phyloP scores from a whole-genome alignment of 2,888 invertebrate genomes.

The Agrotis exclamationis region DNA sequence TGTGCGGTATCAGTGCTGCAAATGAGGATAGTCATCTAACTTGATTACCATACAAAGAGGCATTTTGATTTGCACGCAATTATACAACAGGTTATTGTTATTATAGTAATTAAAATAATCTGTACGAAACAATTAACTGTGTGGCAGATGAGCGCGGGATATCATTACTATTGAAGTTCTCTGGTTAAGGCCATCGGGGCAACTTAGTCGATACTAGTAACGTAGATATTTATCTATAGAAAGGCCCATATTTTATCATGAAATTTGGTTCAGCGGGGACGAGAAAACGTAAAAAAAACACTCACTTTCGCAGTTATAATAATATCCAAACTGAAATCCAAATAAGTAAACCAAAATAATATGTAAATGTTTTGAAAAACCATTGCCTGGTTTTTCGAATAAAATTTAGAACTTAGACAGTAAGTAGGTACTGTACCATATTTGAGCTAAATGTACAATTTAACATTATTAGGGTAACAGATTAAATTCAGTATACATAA shows the following conservation, averaged over 20 bases:
- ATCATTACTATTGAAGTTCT: conserved; percentile 25
- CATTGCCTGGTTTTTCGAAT: too few relatives aligned
- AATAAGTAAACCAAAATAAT: too few relatives aligned
- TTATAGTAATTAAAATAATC: conserved; percentile 18
- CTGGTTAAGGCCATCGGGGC: conserved; percentile 1
- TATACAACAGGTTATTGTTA: conserved; percentile 22
- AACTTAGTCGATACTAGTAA: not conserved
- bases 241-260: too few relatives aligned
- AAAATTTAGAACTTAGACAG: too few relatives aligned
- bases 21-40: conserved; percentile 3
- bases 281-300: too few relatives aligned
- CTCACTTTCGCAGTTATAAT: too few relatives aligned
- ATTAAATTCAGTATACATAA: not conserved
- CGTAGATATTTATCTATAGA: too few relatives aligned
- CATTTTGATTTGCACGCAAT: conserved; percentile 42
- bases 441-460: too few relatives aligned
- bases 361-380: too few relatives aligned
- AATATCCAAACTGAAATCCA: too few relatives aligned
- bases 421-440: not conserved
- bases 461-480: too few relatives aligned
- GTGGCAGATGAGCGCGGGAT: conserved; percentile 10
- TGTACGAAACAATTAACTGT: conserved; percentile 34
- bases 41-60: conserved; percentile 45
- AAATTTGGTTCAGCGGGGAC: too few relatives aligned
- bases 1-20: not conserved